Evolutionary conservation across 2,113 vertebrate genomes (phyloP).

Genomic region (Ctenomys sociabilis): DNA sequence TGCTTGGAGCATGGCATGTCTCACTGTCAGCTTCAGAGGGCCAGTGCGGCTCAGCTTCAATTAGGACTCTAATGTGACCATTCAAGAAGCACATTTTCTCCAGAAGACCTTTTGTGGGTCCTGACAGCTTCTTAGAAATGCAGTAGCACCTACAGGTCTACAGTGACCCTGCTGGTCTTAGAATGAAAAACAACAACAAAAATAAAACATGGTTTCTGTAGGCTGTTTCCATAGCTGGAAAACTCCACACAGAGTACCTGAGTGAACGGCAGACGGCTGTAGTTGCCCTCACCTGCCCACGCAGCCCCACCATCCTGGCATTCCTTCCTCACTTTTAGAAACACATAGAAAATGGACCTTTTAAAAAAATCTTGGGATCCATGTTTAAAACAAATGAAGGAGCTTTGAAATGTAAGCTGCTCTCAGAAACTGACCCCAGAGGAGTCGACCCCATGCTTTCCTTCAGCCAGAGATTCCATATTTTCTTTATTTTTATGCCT

Average conservation of each 20-base stretch:
- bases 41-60: slow-evolving; percentile 23
- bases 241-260: not conserved
- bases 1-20: not conserved
- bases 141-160: not conserved
- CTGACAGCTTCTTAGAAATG: not conserved
- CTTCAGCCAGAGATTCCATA: not conserved
- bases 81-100: not conserved
- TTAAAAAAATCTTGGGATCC: not conserved
- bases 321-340: not conserved
- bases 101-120: slow-evolving; percentile 19
- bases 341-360: not conserved
- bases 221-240: not conserved
- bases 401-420: not conserved
- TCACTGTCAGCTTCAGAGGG: slow-evolving; percentile 60
- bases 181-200: no score
- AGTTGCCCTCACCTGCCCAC: not conserved
- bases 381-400: not conserved
- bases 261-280: not conserved
- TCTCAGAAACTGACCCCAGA: not conserved
- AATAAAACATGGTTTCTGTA: not conserved
- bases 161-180: not conserved
- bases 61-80: slow-evolving; percentile 54
- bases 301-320: not conserved
- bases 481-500: slow-evolving; percentile 21
- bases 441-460: not conserved